Conservation (phyloP, 1,140 invertebrate genomes). For the Drosophila varians region DNA sequence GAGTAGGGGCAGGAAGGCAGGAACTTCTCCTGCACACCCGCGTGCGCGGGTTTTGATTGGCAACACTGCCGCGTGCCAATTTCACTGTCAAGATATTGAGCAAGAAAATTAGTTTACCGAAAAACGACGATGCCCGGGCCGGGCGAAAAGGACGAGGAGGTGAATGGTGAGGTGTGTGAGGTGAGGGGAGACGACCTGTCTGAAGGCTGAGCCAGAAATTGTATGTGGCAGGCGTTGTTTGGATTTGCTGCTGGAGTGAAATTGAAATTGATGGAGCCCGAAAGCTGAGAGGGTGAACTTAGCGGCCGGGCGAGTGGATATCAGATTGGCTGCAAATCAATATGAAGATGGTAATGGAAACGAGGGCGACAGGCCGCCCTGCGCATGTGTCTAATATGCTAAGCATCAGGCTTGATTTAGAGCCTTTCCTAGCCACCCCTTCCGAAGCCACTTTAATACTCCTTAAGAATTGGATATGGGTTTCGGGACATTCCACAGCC, state of each 20-base stretch:
- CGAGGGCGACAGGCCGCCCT: conserved; percentile 5
- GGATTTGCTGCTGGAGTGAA: conserved; percentile 72
- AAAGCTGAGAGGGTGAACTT: conserved; percentile 29
- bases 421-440: conserved; percentile 2
- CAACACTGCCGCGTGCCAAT: conserved; percentile 76
- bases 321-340: conserved; percentile 63
- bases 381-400: conserved; percentile 77
- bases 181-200: conserved; percentile 28
- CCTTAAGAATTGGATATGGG: too few species aligned
- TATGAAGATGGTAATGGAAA: conserved; percentile 20
- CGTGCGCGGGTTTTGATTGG: conserved; percentile 60
- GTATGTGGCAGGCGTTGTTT: conserved; percentile 77
- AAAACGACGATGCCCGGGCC: conserved; percentile 53
- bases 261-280: conserved; percentile 82
- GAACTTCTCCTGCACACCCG: neutral
- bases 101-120: conserved; percentile 83
- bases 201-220: conserved; percentile 69
- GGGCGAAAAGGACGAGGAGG: neutral
- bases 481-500: too few species aligned
- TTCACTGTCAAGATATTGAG: conserved; percentile 83
- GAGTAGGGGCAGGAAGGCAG: too few species aligned
- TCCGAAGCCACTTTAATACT: neutral
- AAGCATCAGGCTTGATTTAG: conserved; percentile 71
- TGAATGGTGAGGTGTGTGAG: neutral
- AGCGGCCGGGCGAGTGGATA: conserved; percentile 38